phyloP scores from a whole-genome alignment of 2,113 vertebrate genomes.

The Pseudopipra pipra region DNA sequence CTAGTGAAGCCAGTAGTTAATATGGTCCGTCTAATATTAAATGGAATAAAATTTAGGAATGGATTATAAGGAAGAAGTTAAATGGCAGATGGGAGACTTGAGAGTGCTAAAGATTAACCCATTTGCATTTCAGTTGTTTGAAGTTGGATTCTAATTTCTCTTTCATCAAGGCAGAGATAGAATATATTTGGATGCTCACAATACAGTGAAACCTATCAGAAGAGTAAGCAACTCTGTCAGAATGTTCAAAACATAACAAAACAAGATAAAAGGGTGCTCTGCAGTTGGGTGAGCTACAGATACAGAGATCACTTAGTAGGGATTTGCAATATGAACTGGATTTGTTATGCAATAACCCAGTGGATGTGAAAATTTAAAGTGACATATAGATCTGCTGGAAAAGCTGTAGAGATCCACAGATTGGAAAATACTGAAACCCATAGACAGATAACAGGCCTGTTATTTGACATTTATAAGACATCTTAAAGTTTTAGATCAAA shows the following conservation, averaged over 20 bases:
- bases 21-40: neutral
- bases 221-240: neutral
- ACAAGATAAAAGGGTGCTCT: neutral
- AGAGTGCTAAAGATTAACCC: neutral
- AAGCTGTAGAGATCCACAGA: neutral
- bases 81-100: neutral
- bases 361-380: neutral
- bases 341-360: neutral
- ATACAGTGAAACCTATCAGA: neutral
- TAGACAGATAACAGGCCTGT: neutral
- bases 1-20: neutral
- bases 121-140: constrained; percentile 2
- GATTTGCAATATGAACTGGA: neutral
- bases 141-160: neutral
- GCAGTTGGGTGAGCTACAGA: neutral
- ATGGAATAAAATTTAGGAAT: neutral
- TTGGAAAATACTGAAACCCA: neutral
- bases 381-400: neutral
- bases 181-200: neutral
- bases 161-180: neutral
- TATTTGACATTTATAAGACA: neutral
- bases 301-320: neutral
- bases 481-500: neutral
- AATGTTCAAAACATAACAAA: neutral
- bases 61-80: neutral